phyloP scores from a whole-genome alignment of 23 tunicate genomes.

The Trididemnum miniatum region DNA sequence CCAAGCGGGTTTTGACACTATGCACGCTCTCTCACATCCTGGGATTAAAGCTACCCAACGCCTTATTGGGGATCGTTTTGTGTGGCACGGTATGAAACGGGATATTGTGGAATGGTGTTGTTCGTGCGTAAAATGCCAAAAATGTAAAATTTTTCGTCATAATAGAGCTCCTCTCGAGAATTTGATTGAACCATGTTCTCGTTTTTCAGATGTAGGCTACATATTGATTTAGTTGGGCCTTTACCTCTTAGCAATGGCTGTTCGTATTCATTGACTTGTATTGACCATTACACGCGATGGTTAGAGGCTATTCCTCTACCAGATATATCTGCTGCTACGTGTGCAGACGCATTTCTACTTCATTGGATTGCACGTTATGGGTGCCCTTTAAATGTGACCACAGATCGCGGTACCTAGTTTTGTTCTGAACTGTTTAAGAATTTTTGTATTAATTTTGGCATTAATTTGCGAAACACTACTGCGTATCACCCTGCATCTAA shows the following conservation, averaged over 20 bases:
- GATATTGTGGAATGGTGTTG: not conserved
- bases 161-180: not conserved
- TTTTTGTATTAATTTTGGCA: conserved; percentile 4
- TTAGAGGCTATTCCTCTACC: conserved; percentile 24
- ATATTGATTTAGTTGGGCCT: conserved; percentile 15
- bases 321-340: too few relatives aligned
- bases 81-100: conserved; percentile 32
- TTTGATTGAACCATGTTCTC: not conserved
- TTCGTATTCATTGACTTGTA: conserved; percentile 4
- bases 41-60: not conserved
- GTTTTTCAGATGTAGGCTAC: not conserved
- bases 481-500: conserved; percentile 3
- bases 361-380: conserved; percentile 28
- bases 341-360: conserved; percentile 19
- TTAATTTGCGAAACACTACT: not conserved
- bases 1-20: conserved; percentile 1
- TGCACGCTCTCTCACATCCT: conserved; percentile 19
- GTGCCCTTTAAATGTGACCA: conserved; percentile 10
- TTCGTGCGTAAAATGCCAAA: not conserved
- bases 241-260: not conserved
- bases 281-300: conserved; percentile 14
- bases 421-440: not conserved
- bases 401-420: conserved; percentile 29
- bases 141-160: not conserved
- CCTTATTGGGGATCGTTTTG: conserved; percentile 8